These are phyloP conservation scores for Aegithalos caudatus DNA, from an alignment of 2,113 vertebrate species.

Conservation along the genomic window DNA sequence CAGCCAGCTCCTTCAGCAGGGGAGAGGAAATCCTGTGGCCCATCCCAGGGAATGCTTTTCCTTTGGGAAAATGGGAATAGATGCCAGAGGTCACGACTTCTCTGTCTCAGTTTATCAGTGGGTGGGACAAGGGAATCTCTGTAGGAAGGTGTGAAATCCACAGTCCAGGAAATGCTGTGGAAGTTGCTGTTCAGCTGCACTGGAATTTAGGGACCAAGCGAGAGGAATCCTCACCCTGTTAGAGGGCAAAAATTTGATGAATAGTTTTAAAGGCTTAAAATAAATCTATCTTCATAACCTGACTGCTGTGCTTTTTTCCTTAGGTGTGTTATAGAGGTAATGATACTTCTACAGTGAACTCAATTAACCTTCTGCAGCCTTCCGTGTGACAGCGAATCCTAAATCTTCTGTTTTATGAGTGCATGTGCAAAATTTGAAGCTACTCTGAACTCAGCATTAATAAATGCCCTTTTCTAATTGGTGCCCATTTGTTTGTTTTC, in stretches of 20 bases:
- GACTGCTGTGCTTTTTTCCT: background rate
- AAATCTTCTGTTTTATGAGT: slow-evolving; percentile 41
- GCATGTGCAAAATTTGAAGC: slow-evolving; percentile 5
- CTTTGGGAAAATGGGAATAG: background rate
- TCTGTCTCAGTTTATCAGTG: background rate
- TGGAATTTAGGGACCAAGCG: background rate
- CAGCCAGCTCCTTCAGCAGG: background rate
- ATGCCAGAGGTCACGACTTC: background rate
- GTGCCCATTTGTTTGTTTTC: slow-evolving; percentile 53
- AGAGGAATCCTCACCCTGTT: background rate
- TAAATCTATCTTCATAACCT: slow-evolving; percentile 29
- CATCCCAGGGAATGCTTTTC: background rate
- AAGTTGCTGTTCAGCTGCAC: background rate
- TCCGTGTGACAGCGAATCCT: background rate
- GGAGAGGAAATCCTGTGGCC: background rate
- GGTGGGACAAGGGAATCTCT: background rate
- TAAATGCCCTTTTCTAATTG: slow-evolving; percentile 36
- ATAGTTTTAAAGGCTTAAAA: background rate
- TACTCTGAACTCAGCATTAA: background rate
- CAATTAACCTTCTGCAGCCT: slow-evolving; percentile 55
- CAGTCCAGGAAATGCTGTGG: accelerated
- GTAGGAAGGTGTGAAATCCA: background rate
- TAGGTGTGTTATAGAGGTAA: slow-evolving; percentile 21
- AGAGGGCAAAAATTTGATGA: background rate
- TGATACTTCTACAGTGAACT: slow-evolving; percentile 48